These are phyloP conservation scores for Gallinago jamesoni DNA, from an alignment of 2,113 vertebrate genomes.

Conservation along the genomic window DNA sequence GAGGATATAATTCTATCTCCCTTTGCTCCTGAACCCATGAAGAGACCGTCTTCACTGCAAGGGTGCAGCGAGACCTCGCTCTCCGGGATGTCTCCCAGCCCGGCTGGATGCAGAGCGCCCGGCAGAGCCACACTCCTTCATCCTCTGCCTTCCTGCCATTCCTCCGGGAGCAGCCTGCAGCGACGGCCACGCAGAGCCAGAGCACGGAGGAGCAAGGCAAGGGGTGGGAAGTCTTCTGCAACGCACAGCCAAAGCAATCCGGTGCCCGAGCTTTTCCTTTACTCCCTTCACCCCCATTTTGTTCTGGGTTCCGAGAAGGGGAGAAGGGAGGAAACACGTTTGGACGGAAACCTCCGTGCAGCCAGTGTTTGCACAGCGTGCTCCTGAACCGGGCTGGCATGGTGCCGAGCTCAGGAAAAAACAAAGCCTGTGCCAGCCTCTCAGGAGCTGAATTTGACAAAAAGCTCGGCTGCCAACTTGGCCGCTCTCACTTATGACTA, in stretches of 20 bases:
- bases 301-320: not conserved
- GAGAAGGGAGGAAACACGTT: not conserved
- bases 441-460: not conserved
- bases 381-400: not conserved
- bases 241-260: fast-evolving
- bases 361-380: not conserved
- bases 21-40: not conserved
- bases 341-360: fast-evolving
- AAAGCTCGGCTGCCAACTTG: not conserved
- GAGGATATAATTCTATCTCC: not conserved
- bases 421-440: not conserved
- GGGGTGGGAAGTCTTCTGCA: not conserved
- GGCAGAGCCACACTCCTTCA: not conserved
- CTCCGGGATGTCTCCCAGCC: fast-evolving
- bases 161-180: not conserved
- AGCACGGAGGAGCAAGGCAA: fast-evolving
- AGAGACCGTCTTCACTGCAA: too few species aligned
- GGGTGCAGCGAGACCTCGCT: fast-evolving
- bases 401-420: fast-evolving
- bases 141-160: fast-evolving
- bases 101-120: fast-evolving
- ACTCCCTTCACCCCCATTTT: not conserved
- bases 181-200: fast-evolving
- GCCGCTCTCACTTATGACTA: not conserved
- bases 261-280: fast-evolving